phyloP scores from a whole-genome alignment of 1,140 invertebrate genomes.

The Hylaeus anthracinus region DNA sequence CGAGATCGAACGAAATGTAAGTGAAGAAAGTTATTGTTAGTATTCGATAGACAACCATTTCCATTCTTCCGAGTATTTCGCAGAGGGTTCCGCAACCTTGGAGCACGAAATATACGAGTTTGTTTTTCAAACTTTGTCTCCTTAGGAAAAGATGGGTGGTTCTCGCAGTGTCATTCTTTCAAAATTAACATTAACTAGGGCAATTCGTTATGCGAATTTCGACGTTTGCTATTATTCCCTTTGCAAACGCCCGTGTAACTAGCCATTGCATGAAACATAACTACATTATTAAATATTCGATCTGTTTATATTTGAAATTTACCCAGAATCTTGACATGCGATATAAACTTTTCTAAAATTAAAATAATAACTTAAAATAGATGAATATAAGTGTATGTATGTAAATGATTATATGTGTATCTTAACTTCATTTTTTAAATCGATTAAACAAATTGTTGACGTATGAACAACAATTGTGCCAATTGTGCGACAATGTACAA shows the following conservation, averaged over 20 bases:
- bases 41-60: slow-evolving; percentile 20
- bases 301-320: no score
- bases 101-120: slow-evolving; percentile 15
- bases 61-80: neutral
- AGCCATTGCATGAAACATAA: no score
- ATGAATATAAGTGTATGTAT: neutral
- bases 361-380: neutral
- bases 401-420: no score
- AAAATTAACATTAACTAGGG: neutral
- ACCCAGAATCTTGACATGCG: no score
- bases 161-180: neutral
- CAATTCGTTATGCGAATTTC: neutral
- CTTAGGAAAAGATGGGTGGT: neutral
- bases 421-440: no score
- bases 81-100: neutral
- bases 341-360: no score
- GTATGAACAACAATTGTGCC: no score
- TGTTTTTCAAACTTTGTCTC: neutral
- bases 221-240: no score
- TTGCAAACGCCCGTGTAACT: no score
- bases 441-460: no score
- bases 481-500: neutral
- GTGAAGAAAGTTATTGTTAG: slow-evolving; percentile 25
- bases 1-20: slow-evolving; percentile 1
- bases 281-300: no score